Conservation (phyloP, 2,113 vertebrate species). For the crab-eating macaque (Macaca fascicularis) region T2T-MFA8v1.1 NC_088378.1:76560501-76561000, state of each 20-base stretch:
- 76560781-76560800: not conserved
- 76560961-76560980: not conserved
- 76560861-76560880: constrained; percentile 7
- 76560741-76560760: not conserved
- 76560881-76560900: not conserved
- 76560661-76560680: not conserved
- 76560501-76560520: not conserved
- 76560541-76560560: not conserved
- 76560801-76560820: not conserved
- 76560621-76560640: not conserved
- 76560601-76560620: constrained; percentile 15
- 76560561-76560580: not conserved
- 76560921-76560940: not conserved
- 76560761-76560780: not conserved
- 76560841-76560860: not conserved
- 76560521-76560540: not conserved
- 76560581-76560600: not conserved
- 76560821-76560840: not conserved
- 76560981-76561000: constrained; percentile 29
- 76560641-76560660: not conserved
- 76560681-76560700: not conserved
- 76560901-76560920: constrained; percentile 14
- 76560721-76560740: not conserved
- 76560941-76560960: not conserved
- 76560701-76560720: constrained; percentile 36